Percentiles rank a stretch among this genome's conserved stretches.
Evolutionary conservation across 1,140 invertebrate genomes (phyloP).

Genomic region (Phymastichus coffea): DNA sequence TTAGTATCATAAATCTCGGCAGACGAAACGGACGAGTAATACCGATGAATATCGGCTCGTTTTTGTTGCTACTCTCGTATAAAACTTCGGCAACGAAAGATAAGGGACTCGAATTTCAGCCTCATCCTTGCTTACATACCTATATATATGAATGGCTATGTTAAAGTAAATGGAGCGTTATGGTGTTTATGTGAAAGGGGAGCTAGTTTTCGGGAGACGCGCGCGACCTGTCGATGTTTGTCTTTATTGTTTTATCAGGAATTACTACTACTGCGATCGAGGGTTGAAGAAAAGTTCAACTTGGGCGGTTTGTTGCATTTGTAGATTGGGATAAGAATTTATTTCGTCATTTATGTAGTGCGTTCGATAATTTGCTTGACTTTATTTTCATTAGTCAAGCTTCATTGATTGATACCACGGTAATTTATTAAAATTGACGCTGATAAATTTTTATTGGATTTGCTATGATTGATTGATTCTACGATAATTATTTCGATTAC

Average conservation of each 20-base stretch:
- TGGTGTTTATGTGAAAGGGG: constrained; percentile 2
- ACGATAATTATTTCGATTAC: no score
- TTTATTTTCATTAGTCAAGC: no score
- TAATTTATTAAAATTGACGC: no score
- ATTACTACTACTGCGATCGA: no score
- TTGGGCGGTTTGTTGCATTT: not conserved
- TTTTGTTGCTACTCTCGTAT: not conserved
- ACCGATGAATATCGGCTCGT: constrained; percentile 7
- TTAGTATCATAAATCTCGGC: constrained; percentile 13
- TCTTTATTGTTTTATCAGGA: no score
- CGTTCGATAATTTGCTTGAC: no score
- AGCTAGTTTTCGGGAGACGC: not conserved
- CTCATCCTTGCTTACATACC: no score
- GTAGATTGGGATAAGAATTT: not conserved
- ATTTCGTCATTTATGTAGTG: no score
- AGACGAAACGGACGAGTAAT: not conserved
- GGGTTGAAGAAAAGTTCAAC: not conserved
- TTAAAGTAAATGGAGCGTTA: constrained; percentile 23
- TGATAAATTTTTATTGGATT: no score
- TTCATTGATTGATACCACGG: no score
- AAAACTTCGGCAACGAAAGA: not conserved
- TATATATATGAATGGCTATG: no score
- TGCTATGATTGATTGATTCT: no score
- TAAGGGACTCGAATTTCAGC: constrained; percentile 4
- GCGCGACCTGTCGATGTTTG: not conserved